Evolutionary conservation across 1,140 invertebrate genomes (phyloP).

Genomic region (Parasteatoda tepidariorum): DNA sequence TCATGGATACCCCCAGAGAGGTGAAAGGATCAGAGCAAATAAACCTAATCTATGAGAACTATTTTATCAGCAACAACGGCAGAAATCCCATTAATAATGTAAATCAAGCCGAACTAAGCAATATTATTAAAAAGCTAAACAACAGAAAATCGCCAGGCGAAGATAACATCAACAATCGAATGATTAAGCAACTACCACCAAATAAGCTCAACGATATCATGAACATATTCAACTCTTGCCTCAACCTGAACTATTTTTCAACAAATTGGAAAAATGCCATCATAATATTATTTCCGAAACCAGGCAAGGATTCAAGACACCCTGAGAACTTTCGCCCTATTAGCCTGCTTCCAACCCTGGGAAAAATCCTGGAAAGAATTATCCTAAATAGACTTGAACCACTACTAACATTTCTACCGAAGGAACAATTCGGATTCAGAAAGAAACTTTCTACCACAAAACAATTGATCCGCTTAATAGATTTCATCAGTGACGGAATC

Average conservation of each 20-base stretch:
- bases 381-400: not conserved
- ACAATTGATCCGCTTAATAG: not conserved
- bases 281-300: slow-evolving; percentile 22
- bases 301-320: not conserved
- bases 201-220: not conserved
- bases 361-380: slow-evolving; percentile 15
- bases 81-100: too few relatives aligned
- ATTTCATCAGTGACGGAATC: not conserved
- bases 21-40: too few relatives aligned
- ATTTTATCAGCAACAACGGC: too few relatives aligned
- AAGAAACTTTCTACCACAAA: not conserved
- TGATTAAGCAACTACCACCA: not conserved
- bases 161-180: not conserved
- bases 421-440: slow-evolving; percentile 25
- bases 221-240: not conserved
- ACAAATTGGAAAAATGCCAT: not conserved
- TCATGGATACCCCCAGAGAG: too few relatives aligned
- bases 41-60: too few relatives aligned
- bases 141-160: not conserved
- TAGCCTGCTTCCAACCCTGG: slow-evolving; percentile 4
- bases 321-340: slow-evolving; percentile 22
- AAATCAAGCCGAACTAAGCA: too few relatives aligned
- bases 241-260: not conserved
- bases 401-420: not conserved
- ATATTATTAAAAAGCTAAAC: not conserved